These are phyloP conservation scores for Sapayoa aenigma DNA, from an alignment of 2,113 vertebrate genomes.

Conservation along the genomic window DNA sequence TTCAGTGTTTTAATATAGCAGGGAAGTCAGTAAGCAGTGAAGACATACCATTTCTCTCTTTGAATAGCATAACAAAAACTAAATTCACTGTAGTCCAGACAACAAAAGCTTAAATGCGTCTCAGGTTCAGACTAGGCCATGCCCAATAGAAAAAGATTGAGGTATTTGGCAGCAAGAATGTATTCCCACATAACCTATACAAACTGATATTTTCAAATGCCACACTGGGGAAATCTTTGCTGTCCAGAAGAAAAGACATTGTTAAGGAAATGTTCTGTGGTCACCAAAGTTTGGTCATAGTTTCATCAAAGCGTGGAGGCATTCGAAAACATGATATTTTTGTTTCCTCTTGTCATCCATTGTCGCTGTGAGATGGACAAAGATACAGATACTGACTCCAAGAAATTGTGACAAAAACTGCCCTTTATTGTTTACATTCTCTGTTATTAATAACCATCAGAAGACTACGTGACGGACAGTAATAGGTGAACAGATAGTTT, in stretches of 20 bases:
- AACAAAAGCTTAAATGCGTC: not conserved
- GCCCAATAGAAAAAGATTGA: accelerated
- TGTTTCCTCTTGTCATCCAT: not conserved
- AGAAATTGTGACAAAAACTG: no score
- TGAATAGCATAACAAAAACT: not conserved
- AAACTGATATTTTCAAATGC: not conserved
- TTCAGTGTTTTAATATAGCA: not conserved
- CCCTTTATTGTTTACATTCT: no score
- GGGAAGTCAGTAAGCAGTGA: not conserved
- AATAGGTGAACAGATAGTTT: no score
- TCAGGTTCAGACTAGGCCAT: not conserved
- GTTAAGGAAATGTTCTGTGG: not conserved
- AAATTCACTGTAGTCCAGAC: not conserved
- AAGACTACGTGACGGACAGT: no score
- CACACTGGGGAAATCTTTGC: not conserved
- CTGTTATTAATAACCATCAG: no score
- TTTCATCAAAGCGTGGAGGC: not conserved
- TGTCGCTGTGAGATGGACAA: no score
- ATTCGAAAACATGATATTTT: not conserved
- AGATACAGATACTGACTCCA: no score
- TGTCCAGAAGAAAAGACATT: not conserved
- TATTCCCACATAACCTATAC: not conserved
- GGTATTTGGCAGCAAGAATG: not conserved
- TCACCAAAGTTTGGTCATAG: not conserved
- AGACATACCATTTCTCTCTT: not conserved